These are phyloP conservation scores for Eremophila alpestris DNA, from an alignment of 2,797 vertebrate genomes.

Conservation along the genomic window DNA sequence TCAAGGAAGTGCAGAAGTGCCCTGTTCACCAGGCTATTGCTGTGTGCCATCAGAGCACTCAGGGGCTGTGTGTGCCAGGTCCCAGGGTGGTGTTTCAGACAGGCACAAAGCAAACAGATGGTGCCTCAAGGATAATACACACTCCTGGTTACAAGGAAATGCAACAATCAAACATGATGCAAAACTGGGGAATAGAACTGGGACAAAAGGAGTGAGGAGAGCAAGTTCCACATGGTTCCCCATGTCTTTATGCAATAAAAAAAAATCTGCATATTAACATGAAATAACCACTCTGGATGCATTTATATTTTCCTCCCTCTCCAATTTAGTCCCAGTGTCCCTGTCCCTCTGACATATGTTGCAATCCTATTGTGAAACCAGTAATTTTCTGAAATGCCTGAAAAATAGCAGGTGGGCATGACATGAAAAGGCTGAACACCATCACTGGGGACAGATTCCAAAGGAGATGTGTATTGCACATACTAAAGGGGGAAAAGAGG, in stretches of 20 bases:
- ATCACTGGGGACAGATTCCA: neutral
- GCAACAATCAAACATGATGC: neutral
- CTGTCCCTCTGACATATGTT: neutral
- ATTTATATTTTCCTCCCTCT: neutral
- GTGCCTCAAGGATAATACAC: neutral
- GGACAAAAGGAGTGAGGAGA: neutral
- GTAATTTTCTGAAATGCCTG: conserved; percentile 28
- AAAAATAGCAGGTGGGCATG: conserved; percentile 42
- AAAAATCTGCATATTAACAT: conserved; percentile 42
- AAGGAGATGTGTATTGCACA: neutral
- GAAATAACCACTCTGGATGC: conserved; percentile 44
- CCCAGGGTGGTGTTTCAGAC: neutral
- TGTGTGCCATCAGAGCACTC: neutral
- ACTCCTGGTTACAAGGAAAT: neutral
- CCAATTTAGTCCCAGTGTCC: neutral
- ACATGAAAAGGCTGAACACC: neutral
- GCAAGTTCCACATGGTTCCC: neutral
- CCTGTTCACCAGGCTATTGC: neutral
- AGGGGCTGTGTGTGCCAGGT: neutral
- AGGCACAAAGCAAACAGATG: conserved; percentile 29
- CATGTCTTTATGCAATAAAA: neutral
- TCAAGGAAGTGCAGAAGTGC: neutral
- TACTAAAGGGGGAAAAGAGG: neutral
- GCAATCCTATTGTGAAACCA: conserved; percentile 30
- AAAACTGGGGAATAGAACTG: neutral